Percentiles rank a stretch among this genome's conserved stretches.
These are phyloP conservation scores for Cantharis rustica DNA, from an alignment of 2,888 invertebrate genomes.

Conservation along the genomic window DNA sequence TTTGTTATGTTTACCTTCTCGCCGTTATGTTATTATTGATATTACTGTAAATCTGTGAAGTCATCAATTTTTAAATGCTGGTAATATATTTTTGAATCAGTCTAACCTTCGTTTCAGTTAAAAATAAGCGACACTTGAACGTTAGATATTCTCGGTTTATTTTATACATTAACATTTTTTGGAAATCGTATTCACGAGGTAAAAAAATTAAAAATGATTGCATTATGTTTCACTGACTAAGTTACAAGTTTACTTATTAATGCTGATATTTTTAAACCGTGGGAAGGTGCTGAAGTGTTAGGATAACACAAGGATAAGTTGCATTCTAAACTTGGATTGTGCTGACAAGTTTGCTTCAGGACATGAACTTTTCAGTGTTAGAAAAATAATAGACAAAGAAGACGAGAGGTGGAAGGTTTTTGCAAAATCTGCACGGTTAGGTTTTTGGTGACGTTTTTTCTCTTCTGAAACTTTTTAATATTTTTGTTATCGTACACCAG, in stretches of 20 bases:
- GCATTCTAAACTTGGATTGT: constrained; percentile 11
- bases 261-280: constrained; percentile 18
- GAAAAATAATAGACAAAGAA: background rate
- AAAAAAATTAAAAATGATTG: background rate
- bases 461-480: background rate
- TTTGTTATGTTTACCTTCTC: background rate
- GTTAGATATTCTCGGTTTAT: too few species aligned
- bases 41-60: too few species aligned
- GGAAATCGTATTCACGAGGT: background rate
- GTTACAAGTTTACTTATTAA: background rate
- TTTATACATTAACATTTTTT: background rate
- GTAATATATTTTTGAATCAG: too few species aligned
- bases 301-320: constrained; percentile 12
- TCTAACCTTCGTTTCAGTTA: too few species aligned
- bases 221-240: constrained; percentile 9
- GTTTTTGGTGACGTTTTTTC: background rate
- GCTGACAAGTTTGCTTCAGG: constrained; percentile 17
- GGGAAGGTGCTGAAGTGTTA: constrained; percentile 25
- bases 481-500: constrained; percentile 32
- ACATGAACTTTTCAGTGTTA: constrained; percentile 8
- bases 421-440: background rate
- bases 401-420: background rate
- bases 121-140: too few species aligned
- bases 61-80: too few species aligned
- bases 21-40: background rate